Evolutionary conservation across 2,888 invertebrate species (phyloP), one percentile per base, ranked within the genome.

Genomic region (Andrena bucephala): DNA sequence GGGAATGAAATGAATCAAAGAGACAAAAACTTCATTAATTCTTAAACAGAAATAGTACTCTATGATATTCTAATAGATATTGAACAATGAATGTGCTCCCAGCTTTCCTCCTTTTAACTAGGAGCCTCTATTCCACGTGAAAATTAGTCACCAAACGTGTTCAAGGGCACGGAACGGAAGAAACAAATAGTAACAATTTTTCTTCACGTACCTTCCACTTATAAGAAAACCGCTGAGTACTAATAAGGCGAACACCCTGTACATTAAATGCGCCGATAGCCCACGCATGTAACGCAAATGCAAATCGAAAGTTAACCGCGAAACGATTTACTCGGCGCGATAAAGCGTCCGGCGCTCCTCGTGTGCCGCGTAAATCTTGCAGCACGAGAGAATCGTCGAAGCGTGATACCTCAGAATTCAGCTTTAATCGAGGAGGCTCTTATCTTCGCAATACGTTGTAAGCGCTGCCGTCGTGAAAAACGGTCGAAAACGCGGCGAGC

Each of bases 391-490:
- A 67, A 79, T 71, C 66, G 80, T 54, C 71, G 67, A 79, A 62
- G 67, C 73, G 60, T 50, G 73, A 79, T 79, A 74, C 69, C 62
- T 81, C 60, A 67, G 79, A 79, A 67, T 78, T 60, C 78, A 77
- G 54, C 54, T 27, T 65, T 72, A 72, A 70, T 70, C 80, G 80
- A 66, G 63, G 31, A 70, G 66, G 6, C 66, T 29, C 76, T 83
- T 83, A 76, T 81, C 83, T 76, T 54, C 29, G 71, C 59, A 60
- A 65, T 75, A 59, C 72, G 60, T 62, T 65, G 76, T 67, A 75
- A 60, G 33, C 24, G 36, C 33, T 33, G 50, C 24, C 8, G 52
- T 68, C 16, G 31, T 81, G 81, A 81, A 76, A 81, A 76, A 76
- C 54, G 71, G 70, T 75, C 67, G 83, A 83, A 83, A 83, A 83